phyloP scores from a whole-genome alignment of 2,888 invertebrate genomes.

The Eupeodes luniger region DNA sequence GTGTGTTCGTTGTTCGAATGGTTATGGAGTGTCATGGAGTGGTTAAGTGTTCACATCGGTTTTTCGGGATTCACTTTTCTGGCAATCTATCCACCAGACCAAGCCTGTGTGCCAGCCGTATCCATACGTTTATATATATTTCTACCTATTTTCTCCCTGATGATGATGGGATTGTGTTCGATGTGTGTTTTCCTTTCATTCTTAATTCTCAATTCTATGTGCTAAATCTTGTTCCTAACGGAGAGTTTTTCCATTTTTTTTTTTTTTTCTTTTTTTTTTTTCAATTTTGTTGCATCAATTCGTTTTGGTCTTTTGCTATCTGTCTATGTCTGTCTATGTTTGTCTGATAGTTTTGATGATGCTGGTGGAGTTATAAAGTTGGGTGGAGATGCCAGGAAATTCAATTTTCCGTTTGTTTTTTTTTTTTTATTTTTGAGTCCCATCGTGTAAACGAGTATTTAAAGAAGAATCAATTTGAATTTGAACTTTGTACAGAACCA shows the following conservation, averaged over 20 bases:
- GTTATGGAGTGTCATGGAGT: constrained; percentile 50
- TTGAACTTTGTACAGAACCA: constrained; percentile 8
- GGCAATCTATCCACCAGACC: constrained; percentile 34
- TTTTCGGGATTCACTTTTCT: constrained; percentile 68
- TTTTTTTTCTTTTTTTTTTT: constrained; percentile 3
- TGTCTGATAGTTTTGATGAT: constrained; percentile 7
- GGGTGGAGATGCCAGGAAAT: constrained; percentile 41
- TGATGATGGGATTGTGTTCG: not conserved
- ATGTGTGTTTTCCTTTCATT: constrained; percentile 44
- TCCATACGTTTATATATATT: constrained; percentile 15
- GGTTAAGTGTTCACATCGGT: constrained; percentile 30
- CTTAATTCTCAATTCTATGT: constrained; percentile 17
- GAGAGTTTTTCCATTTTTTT: constrained; percentile 44
- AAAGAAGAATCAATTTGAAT: constrained; percentile 7
- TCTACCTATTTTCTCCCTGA: constrained; percentile 8
- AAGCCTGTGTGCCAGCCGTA: not conserved
- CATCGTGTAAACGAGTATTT: constrained; percentile 9
- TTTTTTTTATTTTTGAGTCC: not conserved
- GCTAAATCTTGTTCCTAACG: constrained; percentile 69
- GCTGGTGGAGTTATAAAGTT: constrained; percentile 1
- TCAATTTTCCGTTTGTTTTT: constrained; percentile 16
- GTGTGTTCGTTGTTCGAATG: constrained; percentile 13
- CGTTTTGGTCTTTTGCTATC: constrained; percentile 20
- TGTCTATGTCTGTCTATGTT: constrained; percentile 13
- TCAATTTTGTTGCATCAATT: constrained; percentile 18